Base-by-base conservation (phyloP, 2,888 invertebrate species). In the Nysson spinosus region DNA sequence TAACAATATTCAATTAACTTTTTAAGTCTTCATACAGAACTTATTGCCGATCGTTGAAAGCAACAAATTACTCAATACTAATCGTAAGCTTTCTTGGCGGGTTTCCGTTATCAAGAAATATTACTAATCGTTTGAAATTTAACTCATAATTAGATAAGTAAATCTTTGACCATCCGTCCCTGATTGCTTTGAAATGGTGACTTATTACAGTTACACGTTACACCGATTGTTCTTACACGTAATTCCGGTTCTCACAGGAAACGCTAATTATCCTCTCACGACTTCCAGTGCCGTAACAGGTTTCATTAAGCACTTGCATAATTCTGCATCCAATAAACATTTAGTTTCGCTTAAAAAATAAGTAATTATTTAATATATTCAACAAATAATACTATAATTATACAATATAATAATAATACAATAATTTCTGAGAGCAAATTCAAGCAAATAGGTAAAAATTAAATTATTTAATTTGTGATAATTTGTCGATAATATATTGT, bases 281-380 rank as follows among this genome's bases (percentile, higher is more conserved):
- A 22, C 20, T 9, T 12, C 12, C 16, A 39, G 32, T n/a, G 20
- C 30, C 16, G 44, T 24, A 14, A 20, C 24, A 30, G 22, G 54
- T 47, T 60, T 60, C 34, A 28, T 44, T 47, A 32, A 32, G 44
- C 46, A 35, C 16, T 11, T 19, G 19, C 47, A 17, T 40, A 24
- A 17, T 47, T 11, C 9, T 34, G 39, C 34, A 20, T 1, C 32
- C 40, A 34, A 46, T 60, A 40, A 60, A 9, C 4, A 26, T n/a
- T 32, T 28, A 37, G 14, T 20, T 19, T 2, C 12, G 16, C 4
- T 16, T n/a, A n/a, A n/a, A n/a, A n/a, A n/a, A n/a, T n/a, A n/a
- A n/a, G n/a, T n/a, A n/a, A n/a, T n/a, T n/a, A n/a, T n/a, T n/a
- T n/a, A n/a, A n/a, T n/a, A n/a, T n/a, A n/a, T n/a, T n/a, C n/a